Evolutionary conservation across 2,888 invertebrate species (phyloP).

Genomic region (Syritta pipiens): DNA sequence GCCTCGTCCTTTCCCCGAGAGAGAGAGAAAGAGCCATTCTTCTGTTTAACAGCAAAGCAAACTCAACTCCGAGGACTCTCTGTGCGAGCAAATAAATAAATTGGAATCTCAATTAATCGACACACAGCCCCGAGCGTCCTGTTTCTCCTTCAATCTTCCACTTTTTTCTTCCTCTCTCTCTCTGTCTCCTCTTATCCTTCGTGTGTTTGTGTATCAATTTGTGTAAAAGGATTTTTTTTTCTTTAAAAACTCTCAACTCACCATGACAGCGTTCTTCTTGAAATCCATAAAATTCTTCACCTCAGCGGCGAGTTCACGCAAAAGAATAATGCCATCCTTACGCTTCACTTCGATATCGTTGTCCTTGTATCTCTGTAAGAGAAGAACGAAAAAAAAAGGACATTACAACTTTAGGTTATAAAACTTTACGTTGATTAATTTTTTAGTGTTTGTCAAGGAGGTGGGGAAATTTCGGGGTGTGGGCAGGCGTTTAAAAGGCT

Average conservation of each 20-base stretch:
- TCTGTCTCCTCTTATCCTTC: no score
- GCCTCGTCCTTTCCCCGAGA: conserved; percentile 1
- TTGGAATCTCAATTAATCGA: conserved; percentile 60
- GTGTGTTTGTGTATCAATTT: conserved; percentile 38
- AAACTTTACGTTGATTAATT: conserved; percentile 66
- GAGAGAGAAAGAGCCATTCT: neutral
- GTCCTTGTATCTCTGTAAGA: conserved; percentile 88
- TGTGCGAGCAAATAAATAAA: conserved; percentile 56
- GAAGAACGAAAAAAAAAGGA: conserved; percentile 17
- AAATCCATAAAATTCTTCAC: conserved; percentile 96
- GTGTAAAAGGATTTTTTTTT: conserved; percentile 21
- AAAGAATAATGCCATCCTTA: conserved; percentile 91
- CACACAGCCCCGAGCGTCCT: conserved; percentile 24
- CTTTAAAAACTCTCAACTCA: conserved; percentile 84
- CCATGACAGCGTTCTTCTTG: conserved; percentile 94
- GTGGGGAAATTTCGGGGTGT: neutral
- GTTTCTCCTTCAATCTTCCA: neutral
- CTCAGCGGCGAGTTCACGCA: conserved; percentile 92
- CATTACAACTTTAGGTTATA: conserved; percentile 58
- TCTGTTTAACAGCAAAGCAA: no score
- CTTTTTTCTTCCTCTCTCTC: no score
- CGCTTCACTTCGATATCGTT: conserved; percentile 88
- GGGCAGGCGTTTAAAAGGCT: neutral
- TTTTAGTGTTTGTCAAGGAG: conserved; percentile 15
- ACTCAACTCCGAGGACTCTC: no score